phyloP scores from a whole-genome alignment of 2,888 invertebrate species.

The Drosophila pseudotakahashii region DNA sequence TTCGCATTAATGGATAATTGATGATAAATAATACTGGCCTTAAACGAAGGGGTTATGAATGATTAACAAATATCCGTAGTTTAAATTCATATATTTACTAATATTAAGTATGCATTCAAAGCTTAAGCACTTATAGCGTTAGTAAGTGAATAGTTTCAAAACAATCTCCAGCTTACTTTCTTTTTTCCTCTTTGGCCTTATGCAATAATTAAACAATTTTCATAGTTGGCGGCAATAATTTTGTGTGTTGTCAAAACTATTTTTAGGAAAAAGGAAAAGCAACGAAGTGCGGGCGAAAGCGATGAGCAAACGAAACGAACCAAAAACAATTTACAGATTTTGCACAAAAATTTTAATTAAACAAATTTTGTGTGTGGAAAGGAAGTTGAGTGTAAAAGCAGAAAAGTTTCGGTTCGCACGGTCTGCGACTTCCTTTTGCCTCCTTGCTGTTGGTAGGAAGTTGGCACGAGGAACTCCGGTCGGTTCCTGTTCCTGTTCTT shows the following conservation, averaged over 20 bases:
- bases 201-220: slow-evolving; percentile 60
- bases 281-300: slow-evolving; percentile 5
- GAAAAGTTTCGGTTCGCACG: slow-evolving; percentile 64
- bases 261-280: slow-evolving; percentile 32
- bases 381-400: slow-evolving; percentile 66
- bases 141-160: slow-evolving; percentile 8
- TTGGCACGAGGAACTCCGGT: slow-evolving; percentile 60
- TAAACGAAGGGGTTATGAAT: neutral
- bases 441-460: slow-evolving; percentile 61
- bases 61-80: too few relatives aligned
- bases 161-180: slow-evolving; percentile 2
- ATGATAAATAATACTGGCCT: slow-evolving; percentile 34
- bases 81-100: too few relatives aligned
- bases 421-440: slow-evolving; percentile 70
- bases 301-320: slow-evolving; percentile 44
- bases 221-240: slow-evolving; percentile 57
- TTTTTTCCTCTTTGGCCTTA: slow-evolving; percentile 5
- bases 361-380: slow-evolving; percentile 74
- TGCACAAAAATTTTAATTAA: slow-evolving; percentile 77
- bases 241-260: slow-evolving; percentile 63
- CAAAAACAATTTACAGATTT: slow-evolving; percentile 79
- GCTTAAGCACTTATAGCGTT: neutral
- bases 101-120: too few relatives aligned
- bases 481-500: slow-evolving; percentile 26
- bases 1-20: slow-evolving; percentile 69